These are phyloP conservation scores for Hippoglossus hippoglossus DNA, from an alignment of 2,797 vertebrate species.

Conservation along the genomic window DNA sequence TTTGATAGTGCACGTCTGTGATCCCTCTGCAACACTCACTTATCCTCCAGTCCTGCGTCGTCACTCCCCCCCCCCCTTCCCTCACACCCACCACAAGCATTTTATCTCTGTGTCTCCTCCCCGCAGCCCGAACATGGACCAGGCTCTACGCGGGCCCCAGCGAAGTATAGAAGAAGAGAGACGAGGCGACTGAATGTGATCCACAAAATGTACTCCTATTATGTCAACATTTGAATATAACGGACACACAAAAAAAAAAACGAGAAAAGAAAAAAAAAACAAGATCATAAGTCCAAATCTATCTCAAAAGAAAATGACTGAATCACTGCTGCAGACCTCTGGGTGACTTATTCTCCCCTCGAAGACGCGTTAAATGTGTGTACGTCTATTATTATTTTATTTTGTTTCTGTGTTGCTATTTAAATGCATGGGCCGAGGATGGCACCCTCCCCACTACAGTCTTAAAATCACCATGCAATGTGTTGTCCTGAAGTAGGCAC, in stretches of 20 bases:
- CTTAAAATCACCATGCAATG: conserved; percentile 66
- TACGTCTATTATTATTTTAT: conserved; percentile 40
- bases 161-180: conserved; percentile 87
- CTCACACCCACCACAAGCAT: not conserved
- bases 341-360: conserved; percentile 77
- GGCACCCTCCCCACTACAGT: conserved; percentile 73
- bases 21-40: conserved; percentile 19
- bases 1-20: not conserved
- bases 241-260: conserved; percentile 54
- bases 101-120: conserved; percentile 31
- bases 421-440: conserved; percentile 78
- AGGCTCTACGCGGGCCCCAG: conserved; percentile 97
- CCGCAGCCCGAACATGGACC: conserved; percentile 98
- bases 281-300: conserved; percentile 77
- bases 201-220: conserved; percentile 91
- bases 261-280: conserved; percentile 37
- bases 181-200: conserved; percentile 91
- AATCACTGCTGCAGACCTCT: conserved; percentile 79
- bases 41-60: not conserved
- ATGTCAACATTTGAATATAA: conserved; percentile 98
- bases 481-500: conserved; percentile 58
- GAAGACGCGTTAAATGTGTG: conserved; percentile 73
- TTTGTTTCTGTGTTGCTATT: conserved; percentile 70
- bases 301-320: conserved; percentile 74
- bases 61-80: not conserved